Base-by-base conservation (phyloP, 2,113 vertebrate species). In the Columba janthina region DNA sequence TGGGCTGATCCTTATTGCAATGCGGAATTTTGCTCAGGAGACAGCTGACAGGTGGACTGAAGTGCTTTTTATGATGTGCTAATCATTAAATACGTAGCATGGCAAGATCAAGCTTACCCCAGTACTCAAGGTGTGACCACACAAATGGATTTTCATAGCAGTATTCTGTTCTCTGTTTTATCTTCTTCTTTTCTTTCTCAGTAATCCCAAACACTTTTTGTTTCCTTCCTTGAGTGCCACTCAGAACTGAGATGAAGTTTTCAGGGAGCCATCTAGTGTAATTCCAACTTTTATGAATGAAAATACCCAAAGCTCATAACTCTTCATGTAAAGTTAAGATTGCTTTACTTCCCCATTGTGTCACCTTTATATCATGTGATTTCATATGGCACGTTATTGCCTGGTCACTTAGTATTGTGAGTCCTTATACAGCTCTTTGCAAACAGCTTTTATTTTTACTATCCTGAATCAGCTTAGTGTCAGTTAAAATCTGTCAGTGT, bases 371-470 rank as follows among this genome's bases (percentile, higher is more conserved):
- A 38, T 34, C 36, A 4, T 9, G 13, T 71, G 38, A 29, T 92
- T 85, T 65, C 36, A 12, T 28, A 32, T 64, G 82, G 51, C 51
- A 5, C 6, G 0, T 46, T 90, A n/a, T 31, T 58, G 22, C 72
- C 86, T 86, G 38, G 44, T 56, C 66, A 67, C 46, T 75, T 67
- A 26, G 12, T 50, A 15, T 26, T 50, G n/a, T 20, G 13, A 66
- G 57, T 29, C 74, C 58, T 53, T 51, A 3, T 16, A 15, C 38
- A 69, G 51, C 24, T 66, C 44, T 65, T 75, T 22, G 44, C 53
- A 89, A 32, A 80, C 87, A 70, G 24, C 8, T 22, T 71, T 78
- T 76, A 22, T 60, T 92, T 94, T 54, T 72, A n/a, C n/a, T 71
- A 9, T 46, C 70, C 42, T 67, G 53, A 64, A 34, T 76, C 72